These are phyloP conservation scores for Cydia strobilella DNA, from an alignment of 1,140 invertebrate species.

Conservation along the genomic window DNA sequence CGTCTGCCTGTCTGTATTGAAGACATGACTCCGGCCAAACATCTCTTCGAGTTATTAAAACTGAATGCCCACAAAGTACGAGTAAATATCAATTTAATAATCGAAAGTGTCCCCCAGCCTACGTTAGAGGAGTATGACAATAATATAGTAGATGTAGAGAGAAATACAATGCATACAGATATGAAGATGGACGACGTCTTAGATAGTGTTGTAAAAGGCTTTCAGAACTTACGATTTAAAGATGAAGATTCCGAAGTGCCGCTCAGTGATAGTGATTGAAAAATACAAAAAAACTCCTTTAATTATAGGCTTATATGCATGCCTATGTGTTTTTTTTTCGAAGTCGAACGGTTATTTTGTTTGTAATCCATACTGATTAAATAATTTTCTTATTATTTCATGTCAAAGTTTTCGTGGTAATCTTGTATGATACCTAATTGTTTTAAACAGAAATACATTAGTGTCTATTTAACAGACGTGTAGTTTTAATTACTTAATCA, in stretches of 20 bases:
- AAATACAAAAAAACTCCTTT: no score
- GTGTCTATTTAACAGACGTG: no score
- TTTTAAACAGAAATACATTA: no score
- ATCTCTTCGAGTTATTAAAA: neutral
- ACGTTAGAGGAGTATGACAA: neutral
- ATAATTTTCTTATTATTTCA: no score
- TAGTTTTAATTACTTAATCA: no score
- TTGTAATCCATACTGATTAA: no score
- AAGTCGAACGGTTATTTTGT: no score
- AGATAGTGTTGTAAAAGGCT: neutral
- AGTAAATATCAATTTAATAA: neutral
- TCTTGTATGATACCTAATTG: no score
- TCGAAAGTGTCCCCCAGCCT: neutral
- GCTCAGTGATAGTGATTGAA: slow-evolving; percentile 16
- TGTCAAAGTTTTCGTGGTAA: no score
- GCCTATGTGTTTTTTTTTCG: no score
- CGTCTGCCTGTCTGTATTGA: slow-evolving; percentile 36
- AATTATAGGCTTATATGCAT: no score
- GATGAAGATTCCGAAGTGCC: slow-evolving; percentile 14
- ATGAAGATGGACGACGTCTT: neutral
- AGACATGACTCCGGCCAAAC: neutral
- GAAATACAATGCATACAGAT: neutral
- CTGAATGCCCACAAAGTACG: neutral
- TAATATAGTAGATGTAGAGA: neutral
- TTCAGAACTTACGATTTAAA: neutral